Evolutionary conservation across 2,797 vertebrate species (phyloP).

Genomic region (Pangasius mekongensis): DNA sequence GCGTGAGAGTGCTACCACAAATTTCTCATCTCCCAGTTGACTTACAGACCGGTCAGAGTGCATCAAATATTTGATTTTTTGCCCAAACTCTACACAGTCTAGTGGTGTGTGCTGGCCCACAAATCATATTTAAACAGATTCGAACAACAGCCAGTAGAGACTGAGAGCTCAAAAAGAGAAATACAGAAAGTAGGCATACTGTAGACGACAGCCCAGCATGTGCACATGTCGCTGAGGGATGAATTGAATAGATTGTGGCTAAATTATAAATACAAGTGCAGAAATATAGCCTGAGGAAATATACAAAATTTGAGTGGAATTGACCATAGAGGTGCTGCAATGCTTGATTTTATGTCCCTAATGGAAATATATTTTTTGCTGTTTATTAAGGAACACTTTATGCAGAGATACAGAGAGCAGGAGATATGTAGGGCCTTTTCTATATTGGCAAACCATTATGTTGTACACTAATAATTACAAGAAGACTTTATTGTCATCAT

Average conservation of each 20-base stretch:
- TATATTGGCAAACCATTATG: neutral
- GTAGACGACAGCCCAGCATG: neutral
- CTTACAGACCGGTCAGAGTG: neutral
- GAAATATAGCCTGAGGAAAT: neutral
- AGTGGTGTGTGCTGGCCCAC: neutral
- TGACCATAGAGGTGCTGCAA: neutral
- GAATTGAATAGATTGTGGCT: neutral
- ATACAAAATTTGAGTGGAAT: neutral
- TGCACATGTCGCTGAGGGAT: neutral
- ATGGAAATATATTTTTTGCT: neutral
- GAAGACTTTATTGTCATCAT: neutral
- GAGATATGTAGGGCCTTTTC: neutral
- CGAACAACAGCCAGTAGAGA: neutral
- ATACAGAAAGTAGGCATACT: neutral
- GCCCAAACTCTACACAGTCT: neutral
- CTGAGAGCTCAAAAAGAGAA: neutral
- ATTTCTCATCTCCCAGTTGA: conserved; percentile 5
- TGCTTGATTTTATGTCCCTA: neutral
- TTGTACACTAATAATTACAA: neutral
- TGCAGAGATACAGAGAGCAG: neutral
- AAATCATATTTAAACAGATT: conserved; percentile 16
- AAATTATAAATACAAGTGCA: neutral
- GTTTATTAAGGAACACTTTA: neutral
- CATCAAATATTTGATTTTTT: neutral
- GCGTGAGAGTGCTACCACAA: neutral